Evolutionary conservation across 2,888 invertebrate genomes (phyloP), one percentile per base, ranked within the genome.

Genomic region (Protodeltote pygarga): DNA sequence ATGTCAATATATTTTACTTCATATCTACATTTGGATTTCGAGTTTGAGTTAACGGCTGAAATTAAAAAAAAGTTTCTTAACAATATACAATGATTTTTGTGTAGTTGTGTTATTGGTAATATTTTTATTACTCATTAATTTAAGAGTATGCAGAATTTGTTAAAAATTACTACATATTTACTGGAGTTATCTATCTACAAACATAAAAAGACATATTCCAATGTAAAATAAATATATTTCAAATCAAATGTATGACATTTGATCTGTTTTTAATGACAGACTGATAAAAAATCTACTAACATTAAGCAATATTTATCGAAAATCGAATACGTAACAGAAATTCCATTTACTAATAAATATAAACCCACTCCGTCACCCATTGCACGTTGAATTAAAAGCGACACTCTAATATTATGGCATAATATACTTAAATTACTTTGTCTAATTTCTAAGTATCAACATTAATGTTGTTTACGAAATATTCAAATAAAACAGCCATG

Each of bases 201-300:
- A 89, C 90, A 91, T 77, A 90, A 90, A 89, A 90, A 89, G 89
- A 87, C 89, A 84, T 82, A 83, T 87, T 86, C 87, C 83, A 88
- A 89, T 89, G 86, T 87, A 87, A 91, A 90, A 89, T 91, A 91
- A 91, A 91, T 90, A 91, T 91, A 90, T 91, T 91, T 90, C 87
- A 89, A 89, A 91, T 87, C 91, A 91, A 91, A 91, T 91, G 91
- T 91, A 91, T 90, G 89, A 91, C 91, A 91, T 91, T 89, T 91
- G 91, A 91, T 85, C 85, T 87, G 87, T 76, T 81, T 82, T 82
- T 77, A 83, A 85, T 83, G 88, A 89, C 88, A 88, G 85, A 85
- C 81, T 86, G 87, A 88, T 89, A 89, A 90, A 90, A 90, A 89
- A 90, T 89, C 89, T 89, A 89, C 89, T 87, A 89, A 91, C 89